Conservation (phyloP, 2,888 invertebrate genomes). For the Dryobota labecula region DNA sequence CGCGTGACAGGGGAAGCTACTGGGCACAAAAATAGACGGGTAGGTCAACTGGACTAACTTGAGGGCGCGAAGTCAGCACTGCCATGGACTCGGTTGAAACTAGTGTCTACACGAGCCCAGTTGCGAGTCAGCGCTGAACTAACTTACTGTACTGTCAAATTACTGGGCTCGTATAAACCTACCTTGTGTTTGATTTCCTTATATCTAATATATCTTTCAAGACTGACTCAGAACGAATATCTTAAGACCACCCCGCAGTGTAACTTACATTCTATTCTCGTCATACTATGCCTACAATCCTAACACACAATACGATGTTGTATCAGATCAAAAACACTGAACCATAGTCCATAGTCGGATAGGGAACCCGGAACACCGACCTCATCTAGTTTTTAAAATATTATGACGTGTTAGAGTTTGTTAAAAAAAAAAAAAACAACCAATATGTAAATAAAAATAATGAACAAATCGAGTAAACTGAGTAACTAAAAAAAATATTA, state of each 20-base stretch:
- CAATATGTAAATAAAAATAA: not conserved
- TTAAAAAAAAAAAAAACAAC: not conserved
- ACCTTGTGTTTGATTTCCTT: not conserved
- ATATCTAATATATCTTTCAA: constrained; percentile 2
- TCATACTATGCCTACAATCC: too few relatives aligned
- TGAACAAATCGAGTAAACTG: not conserved
- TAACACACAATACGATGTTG: not conserved
- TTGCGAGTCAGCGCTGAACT: too few relatives aligned
- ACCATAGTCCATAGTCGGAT: not conserved
- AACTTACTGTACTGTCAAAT: too few relatives aligned
- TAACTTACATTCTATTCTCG: not conserved
- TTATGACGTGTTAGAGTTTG: not conserved
- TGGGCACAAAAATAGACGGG: too few relatives aligned
- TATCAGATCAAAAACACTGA: not conserved
- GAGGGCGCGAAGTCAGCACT: too few relatives aligned
- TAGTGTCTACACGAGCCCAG: too few relatives aligned
- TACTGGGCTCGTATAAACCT: too few relatives aligned
- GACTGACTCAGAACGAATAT: not conserved
- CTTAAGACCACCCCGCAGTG: not conserved
- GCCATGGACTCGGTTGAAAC: too few relatives aligned
- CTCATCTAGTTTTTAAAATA: not conserved
- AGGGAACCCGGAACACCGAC: not conserved
- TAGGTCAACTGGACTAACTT: too few relatives aligned
- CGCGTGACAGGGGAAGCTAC: too few relatives aligned
- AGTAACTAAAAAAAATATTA: not conserved